Evolutionary conservation across 2,797 vertebrate species (phyloP), one percentile per base, ranked within the genome.

Genomic region (Crypturellus tataupa): DNA sequence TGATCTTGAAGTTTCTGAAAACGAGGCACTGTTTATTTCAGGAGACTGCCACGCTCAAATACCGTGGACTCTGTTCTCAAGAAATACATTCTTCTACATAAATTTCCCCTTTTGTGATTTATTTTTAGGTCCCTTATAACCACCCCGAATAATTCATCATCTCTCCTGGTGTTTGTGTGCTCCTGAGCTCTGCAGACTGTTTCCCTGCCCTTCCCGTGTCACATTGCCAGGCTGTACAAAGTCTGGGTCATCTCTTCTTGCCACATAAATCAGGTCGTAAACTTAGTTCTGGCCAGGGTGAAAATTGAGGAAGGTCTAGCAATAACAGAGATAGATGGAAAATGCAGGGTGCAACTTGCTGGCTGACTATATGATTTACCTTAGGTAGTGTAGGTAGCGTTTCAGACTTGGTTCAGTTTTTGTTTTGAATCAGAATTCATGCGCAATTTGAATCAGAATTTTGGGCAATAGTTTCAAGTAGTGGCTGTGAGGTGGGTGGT

Each of bases 341-440:
- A 90, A 73, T 29, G 12, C 16, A 55, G 12, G 8, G 27, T 37
- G 1, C 35, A 49, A 67, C 18, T 75, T 59, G 58, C n/a, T 0
- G 0, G 19, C 33, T 58, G 4, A 42, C 67, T 59, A 53, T 35
- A 3, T 62, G 81, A 72, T 49, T 82, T 77, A 29, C 24, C 12
- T 6, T 78, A 73, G 1, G 0, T 49, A 62, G 44, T 46, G 16
- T 29, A 9, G 23, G 77, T 88, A 10, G 6, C 24, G 49, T 80
- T 93, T 75, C 44, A 79, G 47, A n/a, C 65, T 29, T 31, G 33
- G 27, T 86, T 64, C 65, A n/a, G 24, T 58, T 76, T 94, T 68
- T 85, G 37, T 89, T 95, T 90, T 64, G 60, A 82, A 39, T 78
- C 35, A 40, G 27, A 90, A 82, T 80, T 86, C 67, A 33, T 37